Conservation (phyloP, 2,888 invertebrate genomes). For the Rapana venosa region DNA sequence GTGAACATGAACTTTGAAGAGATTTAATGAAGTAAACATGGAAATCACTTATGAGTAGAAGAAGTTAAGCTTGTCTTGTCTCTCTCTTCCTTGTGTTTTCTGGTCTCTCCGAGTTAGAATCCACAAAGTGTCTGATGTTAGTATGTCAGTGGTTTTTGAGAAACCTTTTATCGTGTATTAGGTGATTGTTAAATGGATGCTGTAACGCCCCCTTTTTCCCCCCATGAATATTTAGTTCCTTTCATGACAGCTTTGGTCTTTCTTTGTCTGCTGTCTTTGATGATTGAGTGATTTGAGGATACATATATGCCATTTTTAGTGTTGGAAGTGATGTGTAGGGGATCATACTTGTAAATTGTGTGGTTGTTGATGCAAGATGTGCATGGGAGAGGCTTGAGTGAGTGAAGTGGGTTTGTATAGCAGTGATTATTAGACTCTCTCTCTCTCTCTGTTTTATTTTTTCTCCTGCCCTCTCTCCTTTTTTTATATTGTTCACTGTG, state of each 20-base stretch:
- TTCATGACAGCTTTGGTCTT: not conserved
- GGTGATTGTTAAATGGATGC: too few species aligned
- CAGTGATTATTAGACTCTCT: not conserved
- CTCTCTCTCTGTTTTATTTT: constrained; percentile 3
- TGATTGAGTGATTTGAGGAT: not conserved
- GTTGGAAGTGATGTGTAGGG: not conserved
- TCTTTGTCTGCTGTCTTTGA: not conserved
- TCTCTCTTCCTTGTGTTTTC: too few species aligned
- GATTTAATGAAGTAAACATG: not conserved
- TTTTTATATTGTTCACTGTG: too few species aligned
- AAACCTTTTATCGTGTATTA: too few species aligned
- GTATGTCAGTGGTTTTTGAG: too few species aligned
- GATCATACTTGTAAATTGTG: too few species aligned
- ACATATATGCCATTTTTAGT: not conserved
- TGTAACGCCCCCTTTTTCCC: too few species aligned
- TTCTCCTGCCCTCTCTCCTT: not conserved
- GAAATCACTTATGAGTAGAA: too few species aligned
- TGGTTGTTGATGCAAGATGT: not conserved
- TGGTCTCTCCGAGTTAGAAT: too few species aligned
- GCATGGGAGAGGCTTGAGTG: not conserved
- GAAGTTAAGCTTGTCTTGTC: too few species aligned
- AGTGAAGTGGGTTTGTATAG: not conserved
- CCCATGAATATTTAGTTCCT: too few species aligned
- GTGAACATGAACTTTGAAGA: not conserved
- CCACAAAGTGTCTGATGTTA: too few species aligned